A percentile compares a stretch with the other conserved stretches of the same genome.
Evolutionary conservation across 2,888 invertebrate genomes (phyloP).

Genomic region (Rhyacophila evoluta): DNA sequence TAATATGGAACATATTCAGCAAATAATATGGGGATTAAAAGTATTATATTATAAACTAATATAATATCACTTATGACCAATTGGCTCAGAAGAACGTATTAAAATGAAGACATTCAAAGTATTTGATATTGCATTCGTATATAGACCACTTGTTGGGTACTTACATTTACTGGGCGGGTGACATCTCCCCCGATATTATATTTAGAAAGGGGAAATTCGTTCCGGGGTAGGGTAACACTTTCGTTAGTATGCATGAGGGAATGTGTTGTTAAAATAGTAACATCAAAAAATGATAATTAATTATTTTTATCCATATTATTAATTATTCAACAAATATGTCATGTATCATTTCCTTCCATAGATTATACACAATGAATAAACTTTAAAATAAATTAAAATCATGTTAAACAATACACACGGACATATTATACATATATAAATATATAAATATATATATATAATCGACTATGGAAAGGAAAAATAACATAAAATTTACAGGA

Average conservation of each 20-base stretch:
- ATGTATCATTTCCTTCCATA: no score
- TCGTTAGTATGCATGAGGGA: not conserved
- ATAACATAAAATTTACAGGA: no score
- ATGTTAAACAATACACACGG: no score
- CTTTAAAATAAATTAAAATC: no score
- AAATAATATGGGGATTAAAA: no score
- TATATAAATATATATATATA: no score
- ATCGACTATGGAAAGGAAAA: no score
- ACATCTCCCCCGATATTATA: slow-evolving; percentile 2
- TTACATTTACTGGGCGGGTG: slow-evolving; percentile 16
- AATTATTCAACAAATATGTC: not conserved
- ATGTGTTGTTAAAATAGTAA: not conserved
- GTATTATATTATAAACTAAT: no score
- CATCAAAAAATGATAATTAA: not conserved
- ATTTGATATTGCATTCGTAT: slow-evolving; percentile 43
- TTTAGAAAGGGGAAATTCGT: not conserved
- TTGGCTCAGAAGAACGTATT: slow-evolving; percentile 10
- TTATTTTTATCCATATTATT: not conserved
- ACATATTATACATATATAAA: no score
- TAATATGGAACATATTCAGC: no score
- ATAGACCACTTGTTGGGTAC: slow-evolving; percentile 35
- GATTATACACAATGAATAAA: no score
- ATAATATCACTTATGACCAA: not conserved
- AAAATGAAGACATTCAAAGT: slow-evolving; percentile 44
- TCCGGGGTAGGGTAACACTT: not conserved